Conservation (phyloP, 2,797 vertebrate genomes). For the Ficedula albicollis region DNA sequence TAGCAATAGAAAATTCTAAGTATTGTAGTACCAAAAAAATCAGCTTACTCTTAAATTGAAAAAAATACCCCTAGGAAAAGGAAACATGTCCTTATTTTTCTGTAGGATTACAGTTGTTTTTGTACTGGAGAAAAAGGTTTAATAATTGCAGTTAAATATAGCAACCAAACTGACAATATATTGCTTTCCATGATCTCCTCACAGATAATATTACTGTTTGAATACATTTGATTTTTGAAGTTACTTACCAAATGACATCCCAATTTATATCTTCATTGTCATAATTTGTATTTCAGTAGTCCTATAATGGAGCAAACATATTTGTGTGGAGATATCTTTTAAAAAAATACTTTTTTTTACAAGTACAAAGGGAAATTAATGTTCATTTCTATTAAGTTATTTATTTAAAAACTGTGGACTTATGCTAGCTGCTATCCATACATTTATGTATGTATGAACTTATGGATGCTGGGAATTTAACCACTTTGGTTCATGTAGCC, state of each 20-base stretch:
- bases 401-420: neutral
- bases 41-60: neutral
- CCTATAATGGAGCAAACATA: neutral
- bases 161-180: neutral
- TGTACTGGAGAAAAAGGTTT: neutral
- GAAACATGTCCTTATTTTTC: neutral
- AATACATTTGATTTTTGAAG: neutral
- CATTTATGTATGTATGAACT: neutral
- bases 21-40: neutral
- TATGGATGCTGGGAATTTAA: neutral
- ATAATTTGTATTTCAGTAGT: neutral
- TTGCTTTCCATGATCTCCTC: neutral
- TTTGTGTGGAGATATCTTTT: neutral
- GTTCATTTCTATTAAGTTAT: neutral
- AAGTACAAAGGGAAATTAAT: neutral
- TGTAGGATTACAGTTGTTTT: neutral
- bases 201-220: neutral
- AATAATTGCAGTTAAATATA: neutral
- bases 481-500: neutral
- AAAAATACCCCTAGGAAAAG: neutral
- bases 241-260: neutral
- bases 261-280: neutral
- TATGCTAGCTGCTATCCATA: neutral
- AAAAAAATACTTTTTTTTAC: neutral
- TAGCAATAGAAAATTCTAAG: neutral